These are phyloP conservation scores for Meta bourneti DNA, from an alignment of 2,888 invertebrate species.

Conservation along the genomic window DNA sequence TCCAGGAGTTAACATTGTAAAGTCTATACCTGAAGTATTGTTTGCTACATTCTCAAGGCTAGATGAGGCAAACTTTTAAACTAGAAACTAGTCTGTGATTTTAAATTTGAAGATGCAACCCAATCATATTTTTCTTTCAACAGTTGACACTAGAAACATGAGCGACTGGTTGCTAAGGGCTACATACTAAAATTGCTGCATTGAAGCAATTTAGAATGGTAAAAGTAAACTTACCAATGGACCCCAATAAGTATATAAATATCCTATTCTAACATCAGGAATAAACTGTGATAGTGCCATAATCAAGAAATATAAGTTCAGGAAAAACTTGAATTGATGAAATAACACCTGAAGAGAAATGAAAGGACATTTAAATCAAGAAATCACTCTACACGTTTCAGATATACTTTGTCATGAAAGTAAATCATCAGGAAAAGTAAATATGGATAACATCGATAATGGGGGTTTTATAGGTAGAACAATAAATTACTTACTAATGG, in stretches of 20 bases:
- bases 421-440: background rate
- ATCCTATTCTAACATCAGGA: slow-evolving; percentile 96
- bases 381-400: background rate
- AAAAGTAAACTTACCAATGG: slow-evolving; percentile 86
- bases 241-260: slow-evolving; percentile 99
- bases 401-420: background rate
- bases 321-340: slow-evolving; percentile 99
- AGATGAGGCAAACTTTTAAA: too few relatives aligned
- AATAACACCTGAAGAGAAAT: slow-evolving; percentile 88
- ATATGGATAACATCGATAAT: background rate
- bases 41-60: too few relatives aligned
- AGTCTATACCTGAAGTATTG: too few relatives aligned
- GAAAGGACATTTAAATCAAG: background rate
- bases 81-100: too few relatives aligned
- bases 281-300: slow-evolving; percentile 99
- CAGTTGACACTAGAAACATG: too few relatives aligned
- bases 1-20: too few relatives aligned
- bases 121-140: too few relatives aligned
- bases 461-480: background rate
- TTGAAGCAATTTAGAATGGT: background rate
- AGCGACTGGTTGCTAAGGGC: too few relatives aligned
- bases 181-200: background rate
- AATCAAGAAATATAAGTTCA: slow-evolving; percentile 97
- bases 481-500: slow-evolving; percentile 82
- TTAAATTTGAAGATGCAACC: too few relatives aligned